Conservation (phyloP, 2,113 vertebrate genomes). For the Chauna torquata region DNA sequence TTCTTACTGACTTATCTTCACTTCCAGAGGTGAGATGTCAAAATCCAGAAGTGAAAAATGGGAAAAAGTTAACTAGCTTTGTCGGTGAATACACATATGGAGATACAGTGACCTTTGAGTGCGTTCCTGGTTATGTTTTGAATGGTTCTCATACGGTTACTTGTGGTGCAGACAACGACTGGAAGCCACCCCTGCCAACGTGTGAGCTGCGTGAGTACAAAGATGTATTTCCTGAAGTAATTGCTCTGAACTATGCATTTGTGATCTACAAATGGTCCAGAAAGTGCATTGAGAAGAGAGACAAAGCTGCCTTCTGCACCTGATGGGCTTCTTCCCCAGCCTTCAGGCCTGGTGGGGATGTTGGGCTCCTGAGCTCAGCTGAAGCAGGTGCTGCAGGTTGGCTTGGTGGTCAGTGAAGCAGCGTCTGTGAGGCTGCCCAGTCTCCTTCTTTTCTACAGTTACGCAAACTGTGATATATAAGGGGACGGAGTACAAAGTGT, state of each 20-base stretch:
- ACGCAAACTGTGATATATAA: background rate
- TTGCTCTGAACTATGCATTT: background rate
- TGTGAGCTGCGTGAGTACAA: slow-evolving; percentile 62
- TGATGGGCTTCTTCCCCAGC: background rate
- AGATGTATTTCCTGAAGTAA: background rate
- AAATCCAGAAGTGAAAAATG: slow-evolving; percentile 29
- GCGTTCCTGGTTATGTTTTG: background rate
- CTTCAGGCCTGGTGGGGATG: background rate
- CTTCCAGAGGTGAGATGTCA: slow-evolving; percentile 47
- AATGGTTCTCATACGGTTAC: background rate
- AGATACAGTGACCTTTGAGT: background rate
- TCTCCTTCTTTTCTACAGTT: background rate
- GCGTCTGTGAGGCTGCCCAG: background rate
- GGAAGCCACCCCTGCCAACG: slow-evolving; percentile 39
- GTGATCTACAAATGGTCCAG: background rate
- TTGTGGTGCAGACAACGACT: slow-evolving; percentile 32
- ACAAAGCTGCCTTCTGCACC: background rate
- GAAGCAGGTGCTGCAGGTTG: background rate
- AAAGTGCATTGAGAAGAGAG: background rate
- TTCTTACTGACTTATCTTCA: background rate
- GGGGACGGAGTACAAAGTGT: background rate
- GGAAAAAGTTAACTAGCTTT: background rate
- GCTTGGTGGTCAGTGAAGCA: background rate
- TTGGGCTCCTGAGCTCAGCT: background rate
- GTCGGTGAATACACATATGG: background rate